These are phyloP conservation scores for Okamejei kenojei DNA, from an alignment of 2,797 vertebrate genomes.

Conservation along the genomic window DNA sequence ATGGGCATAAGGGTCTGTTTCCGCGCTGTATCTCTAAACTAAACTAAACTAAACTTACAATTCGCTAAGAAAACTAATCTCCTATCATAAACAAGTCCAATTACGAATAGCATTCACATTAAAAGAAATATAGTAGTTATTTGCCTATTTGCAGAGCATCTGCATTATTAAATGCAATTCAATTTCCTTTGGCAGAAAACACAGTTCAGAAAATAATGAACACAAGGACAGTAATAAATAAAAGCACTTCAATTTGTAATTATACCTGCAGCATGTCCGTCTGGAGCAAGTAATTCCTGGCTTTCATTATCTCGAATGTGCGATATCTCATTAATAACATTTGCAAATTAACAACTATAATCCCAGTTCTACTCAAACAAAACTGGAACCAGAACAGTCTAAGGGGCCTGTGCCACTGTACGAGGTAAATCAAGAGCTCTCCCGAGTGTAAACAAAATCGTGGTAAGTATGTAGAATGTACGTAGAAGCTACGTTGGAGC, in stretches of 20 bases:
- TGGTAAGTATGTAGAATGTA: no score
- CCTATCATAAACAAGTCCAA: neutral
- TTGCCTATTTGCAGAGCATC: neutral
- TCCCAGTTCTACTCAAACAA: neutral
- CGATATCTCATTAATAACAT: constrained; percentile 2
- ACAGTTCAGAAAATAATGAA: constrained; percentile 23
- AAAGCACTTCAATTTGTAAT: neutral
- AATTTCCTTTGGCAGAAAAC: neutral
- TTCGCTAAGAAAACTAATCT: neutral
- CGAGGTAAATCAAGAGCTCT: no score
- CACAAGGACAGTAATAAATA: neutral
- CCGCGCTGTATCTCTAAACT: no score
- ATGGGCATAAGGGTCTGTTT: no score
- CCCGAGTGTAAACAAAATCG: no score
- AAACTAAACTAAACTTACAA: no score
- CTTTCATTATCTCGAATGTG: constrained; percentile 23
- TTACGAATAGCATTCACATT: neutral
- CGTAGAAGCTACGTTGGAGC: no score
- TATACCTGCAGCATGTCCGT: neutral
- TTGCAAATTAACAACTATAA: neutral
- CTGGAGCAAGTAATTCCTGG: neutral
- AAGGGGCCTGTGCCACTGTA: no score
- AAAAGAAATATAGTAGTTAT: neutral
- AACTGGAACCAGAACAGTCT: neutral
- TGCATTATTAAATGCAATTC: neutral